Percentiles rank a stretch among this genome's conserved stretches.
phyloP scores from a whole-genome alignment of 2,888 invertebrate species.

The Agrochola circellaris region DNA sequence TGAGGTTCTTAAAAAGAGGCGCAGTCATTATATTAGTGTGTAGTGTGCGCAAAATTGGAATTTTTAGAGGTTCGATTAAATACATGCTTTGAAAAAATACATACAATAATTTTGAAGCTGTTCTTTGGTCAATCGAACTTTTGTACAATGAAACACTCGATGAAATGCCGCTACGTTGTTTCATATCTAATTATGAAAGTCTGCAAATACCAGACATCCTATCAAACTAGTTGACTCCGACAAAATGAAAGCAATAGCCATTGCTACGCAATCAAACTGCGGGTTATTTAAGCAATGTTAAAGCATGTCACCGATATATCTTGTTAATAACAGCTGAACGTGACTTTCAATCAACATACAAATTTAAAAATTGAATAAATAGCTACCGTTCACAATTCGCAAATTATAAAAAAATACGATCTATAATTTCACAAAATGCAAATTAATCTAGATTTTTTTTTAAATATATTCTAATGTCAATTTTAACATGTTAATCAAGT shows the following conservation, averaged over 20 bases:
- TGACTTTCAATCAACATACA: constrained; percentile 14
- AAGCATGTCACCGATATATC: constrained; percentile 2
- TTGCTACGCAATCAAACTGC: constrained; percentile 7
- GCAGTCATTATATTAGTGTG: too few relatives aligned
- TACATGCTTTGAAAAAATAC: not conserved
- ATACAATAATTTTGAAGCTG: not conserved
- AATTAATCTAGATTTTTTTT: not conserved
- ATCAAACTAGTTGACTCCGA: not conserved
- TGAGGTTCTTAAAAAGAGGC: too few relatives aligned
- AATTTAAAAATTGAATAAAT: not conserved
- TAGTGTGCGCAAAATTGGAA: too few relatives aligned
- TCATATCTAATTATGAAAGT: not conserved
- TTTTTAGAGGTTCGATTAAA: too few relatives aligned
- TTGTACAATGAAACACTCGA: not conserved
- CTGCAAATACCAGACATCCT: not conserved
- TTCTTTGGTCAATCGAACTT: not conserved
- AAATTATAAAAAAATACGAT: not conserved
- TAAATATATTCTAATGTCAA: constrained; percentile 40
- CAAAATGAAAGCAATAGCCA: constrained; percentile 29
- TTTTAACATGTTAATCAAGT: constrained; percentile 21
- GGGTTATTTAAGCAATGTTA: not conserved
- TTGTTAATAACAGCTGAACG: not conserved
- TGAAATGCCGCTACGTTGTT: not conserved
- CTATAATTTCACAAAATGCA: constrained; percentile 8
- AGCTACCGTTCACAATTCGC: not conserved